These are phyloP conservation scores for Virgularia gustaviana DNA, from an alignment of 92 coral and sea anemone species.

Conservation along the genomic window DNA sequence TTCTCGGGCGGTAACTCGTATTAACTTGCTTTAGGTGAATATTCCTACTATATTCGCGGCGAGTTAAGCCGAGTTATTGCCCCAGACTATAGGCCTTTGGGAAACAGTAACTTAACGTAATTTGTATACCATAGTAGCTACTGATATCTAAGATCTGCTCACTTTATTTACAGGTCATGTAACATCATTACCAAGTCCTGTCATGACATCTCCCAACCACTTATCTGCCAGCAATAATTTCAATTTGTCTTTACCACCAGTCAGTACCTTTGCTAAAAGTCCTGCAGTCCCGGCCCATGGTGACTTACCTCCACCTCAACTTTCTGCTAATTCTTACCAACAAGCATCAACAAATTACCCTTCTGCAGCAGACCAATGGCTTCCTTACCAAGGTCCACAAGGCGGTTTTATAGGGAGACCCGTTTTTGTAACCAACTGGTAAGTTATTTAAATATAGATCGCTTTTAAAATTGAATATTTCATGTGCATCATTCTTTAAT, in stretches of 20 bases:
- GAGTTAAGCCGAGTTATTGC: background rate
- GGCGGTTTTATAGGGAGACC: slow-evolving; percentile 97
- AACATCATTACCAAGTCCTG: slow-evolving; percentile 28
- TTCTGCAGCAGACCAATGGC: slow-evolving; percentile 83
- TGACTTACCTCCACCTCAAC: slow-evolving; percentile 68
- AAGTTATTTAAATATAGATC: background rate
- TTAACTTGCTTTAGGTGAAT: too few species aligned
- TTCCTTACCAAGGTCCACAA: slow-evolving; percentile 76
- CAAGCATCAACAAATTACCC: slow-evolving; percentile 56
- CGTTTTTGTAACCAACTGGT: slow-evolving; percentile 28
- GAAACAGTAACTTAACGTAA: background rate
- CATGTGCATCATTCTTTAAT: background rate
- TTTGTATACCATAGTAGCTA: too few species aligned
- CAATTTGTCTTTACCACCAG: slow-evolving; percentile 67
- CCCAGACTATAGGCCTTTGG: background rate
- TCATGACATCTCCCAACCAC: slow-evolving; percentile 13
- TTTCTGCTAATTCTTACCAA: slow-evolving; percentile 51
- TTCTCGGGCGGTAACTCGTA: too few species aligned
- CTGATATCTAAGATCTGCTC: too few species aligned
- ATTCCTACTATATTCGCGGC: too few species aligned
- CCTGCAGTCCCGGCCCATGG: slow-evolving; percentile 46
- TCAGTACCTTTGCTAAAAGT: slow-evolving; percentile 84
- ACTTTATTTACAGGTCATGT: slow-evolving; percentile 12
- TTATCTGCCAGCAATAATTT: slow-evolving; percentile 12
- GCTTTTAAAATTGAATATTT: background rate